Conservation (phyloP, 2,888 invertebrate genomes). For the Eledona agricola region DNA sequence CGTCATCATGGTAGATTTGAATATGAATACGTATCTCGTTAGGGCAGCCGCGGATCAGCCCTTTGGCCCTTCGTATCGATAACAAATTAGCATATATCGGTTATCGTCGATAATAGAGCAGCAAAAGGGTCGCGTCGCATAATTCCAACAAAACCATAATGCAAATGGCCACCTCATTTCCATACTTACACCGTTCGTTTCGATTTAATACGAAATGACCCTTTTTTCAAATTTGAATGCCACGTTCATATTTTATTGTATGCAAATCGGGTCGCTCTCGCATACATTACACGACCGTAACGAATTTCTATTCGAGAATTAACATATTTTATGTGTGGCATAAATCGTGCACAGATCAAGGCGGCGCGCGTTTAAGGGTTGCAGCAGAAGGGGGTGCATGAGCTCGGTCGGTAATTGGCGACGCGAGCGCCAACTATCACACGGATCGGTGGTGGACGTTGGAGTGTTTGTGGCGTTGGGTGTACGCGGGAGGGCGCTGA, state of each 20-base stretch:
- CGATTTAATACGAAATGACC: constrained; percentile 36
- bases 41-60: constrained; percentile 43
- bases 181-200: constrained; percentile 11
- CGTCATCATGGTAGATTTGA: constrained; percentile 22
- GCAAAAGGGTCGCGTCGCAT: background rate
- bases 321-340: constrained; percentile 56
- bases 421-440: constrained; percentile 6
- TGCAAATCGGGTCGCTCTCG: constrained; percentile 34
- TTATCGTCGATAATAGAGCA: constrained; percentile 17
- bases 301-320: constrained; percentile 60
- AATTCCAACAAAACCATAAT: constrained; percentile 1
- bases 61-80: constrained; percentile 24
- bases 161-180: constrained; percentile 25
- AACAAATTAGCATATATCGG: constrained; percentile 26
- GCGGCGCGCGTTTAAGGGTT: no score
- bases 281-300: constrained; percentile 46
- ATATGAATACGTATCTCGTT: constrained; percentile 49
- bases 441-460: background rate
- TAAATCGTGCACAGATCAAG: constrained; percentile 41
- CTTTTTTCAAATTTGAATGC: constrained; percentile 40
- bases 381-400: no score
- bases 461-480: constrained; percentile 10
- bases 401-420: constrained; percentile 17
- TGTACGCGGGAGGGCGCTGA: background rate
- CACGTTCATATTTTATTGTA: constrained; percentile 40